Conservation (phyloP, 2,113 vertebrate species). For the Okapia johnstoni region DNA sequence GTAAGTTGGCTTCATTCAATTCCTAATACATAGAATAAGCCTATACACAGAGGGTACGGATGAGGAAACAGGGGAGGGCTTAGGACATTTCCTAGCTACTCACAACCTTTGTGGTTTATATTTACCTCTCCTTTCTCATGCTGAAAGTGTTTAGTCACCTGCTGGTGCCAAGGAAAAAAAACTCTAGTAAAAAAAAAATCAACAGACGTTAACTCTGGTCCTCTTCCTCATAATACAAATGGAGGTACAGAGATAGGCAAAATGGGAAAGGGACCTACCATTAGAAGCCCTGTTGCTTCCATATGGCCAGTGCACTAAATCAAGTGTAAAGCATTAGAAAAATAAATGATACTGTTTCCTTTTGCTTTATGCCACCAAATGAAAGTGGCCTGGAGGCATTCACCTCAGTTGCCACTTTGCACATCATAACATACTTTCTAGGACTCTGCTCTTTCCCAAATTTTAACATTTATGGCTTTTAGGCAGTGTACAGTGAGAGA, state of each 20-base stretch:
- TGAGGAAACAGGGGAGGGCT: background rate
- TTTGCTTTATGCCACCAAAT: background rate
- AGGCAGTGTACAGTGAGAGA: background rate
- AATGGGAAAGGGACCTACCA: background rate
- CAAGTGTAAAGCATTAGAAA: background rate
- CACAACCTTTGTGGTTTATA: background rate
- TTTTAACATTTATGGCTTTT: background rate
- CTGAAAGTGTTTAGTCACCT: background rate
- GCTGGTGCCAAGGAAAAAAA: background rate
- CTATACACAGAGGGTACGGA: background rate
- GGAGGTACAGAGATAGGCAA: background rate
- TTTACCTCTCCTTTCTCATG: background rate
- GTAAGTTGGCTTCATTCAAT: background rate
- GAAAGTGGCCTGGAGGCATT: background rate
- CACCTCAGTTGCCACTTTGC: background rate
- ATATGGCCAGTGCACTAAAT: background rate
- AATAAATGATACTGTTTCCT: background rate
- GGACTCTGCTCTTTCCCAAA: background rate
- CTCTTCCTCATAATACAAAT: background rate
- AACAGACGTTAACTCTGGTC: background rate
- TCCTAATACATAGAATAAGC: background rate
- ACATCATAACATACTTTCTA: background rate
- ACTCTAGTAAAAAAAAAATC: background rate
- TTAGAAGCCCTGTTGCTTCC: background rate
- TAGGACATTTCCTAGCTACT: background rate